Evolutionary conservation across 2,888 invertebrate species (phyloP), one percentile per base, ranked within the genome.

Genomic region (Xestia ashworthii): DNA sequence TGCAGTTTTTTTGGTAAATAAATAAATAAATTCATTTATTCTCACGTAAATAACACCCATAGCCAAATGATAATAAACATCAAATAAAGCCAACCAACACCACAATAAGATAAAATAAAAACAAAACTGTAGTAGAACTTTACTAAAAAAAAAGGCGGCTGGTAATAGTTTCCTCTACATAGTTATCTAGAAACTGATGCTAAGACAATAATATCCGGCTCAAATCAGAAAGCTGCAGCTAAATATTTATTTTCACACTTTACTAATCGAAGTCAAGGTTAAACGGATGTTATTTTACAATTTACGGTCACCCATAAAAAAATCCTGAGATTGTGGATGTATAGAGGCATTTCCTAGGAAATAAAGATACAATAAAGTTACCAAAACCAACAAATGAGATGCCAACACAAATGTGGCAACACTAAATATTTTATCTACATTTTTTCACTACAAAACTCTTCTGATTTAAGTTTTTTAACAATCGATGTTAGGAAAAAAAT

Each of bases 291-390:
- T 53, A 25, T 38, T 50, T 53, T 16, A 60, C 11, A 58, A 66
- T 79, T 82, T 82, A 66, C 44, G 58, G 58, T 22, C 50, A 16
- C 14, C 44, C 25, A 76, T 66, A 76, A 50, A 75, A 50, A 16
- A 5, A 60, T 76, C 22, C 48, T 74, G 38, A 46, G 50, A 58
- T 50, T 11, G 58, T 50, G 9, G 38, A 44, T 46, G 22, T 66
- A 75, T 38, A 19, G 5, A 46, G 3, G 38, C 19, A 66, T 46
- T 78, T 53, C 22, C 19, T 53, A 32, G 25, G n/a, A 53, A n/a
- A 67, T 53, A 53, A 1, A 53, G 2, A 75, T 16, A 11, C 5
- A 8, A 16, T 50, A n/a, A 58, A 44, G 16, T 74, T n/a, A 5
- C 8, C 2, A 50, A 46, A 66, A 44, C 16, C 5, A 32, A 65